Evolutionary conservation across 1,140 invertebrate genomes (phyloP).

Genomic region (Brachionus asplanchnoidis): DNA sequence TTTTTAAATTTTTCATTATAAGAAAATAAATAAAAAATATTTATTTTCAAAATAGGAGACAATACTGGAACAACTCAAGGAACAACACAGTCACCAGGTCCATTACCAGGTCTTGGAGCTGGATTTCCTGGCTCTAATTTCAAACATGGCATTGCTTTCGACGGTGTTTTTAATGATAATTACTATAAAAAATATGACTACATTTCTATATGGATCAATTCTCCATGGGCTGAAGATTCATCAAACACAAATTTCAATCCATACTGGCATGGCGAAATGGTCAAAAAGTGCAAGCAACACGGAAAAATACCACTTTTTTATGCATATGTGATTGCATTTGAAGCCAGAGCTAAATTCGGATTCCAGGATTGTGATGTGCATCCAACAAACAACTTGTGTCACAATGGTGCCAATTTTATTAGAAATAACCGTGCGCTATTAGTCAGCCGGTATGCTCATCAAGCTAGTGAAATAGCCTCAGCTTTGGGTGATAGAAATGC

Average conservation of each 20-base stretch:
- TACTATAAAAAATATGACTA: too few relatives aligned
- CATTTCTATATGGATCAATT: too few relatives aligned
- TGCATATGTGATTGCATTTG: slow-evolving; percentile 16
- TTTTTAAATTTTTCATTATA: too few relatives aligned
- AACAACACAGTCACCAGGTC: too few relatives aligned
- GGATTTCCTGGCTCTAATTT: too few relatives aligned
- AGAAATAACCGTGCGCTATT: not conserved
- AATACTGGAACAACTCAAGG: too few relatives aligned
- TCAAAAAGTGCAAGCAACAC: not conserved
- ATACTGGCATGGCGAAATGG: not conserved
- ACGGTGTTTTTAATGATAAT: too few relatives aligned
- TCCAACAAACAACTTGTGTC: not conserved
- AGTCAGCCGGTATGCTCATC: not conserved
- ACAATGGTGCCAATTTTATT: not conserved
- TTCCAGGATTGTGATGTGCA: slow-evolving; percentile 13
- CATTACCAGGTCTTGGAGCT: too few relatives aligned
- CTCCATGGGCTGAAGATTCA: not conserved
- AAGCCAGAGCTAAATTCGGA: not conserved
- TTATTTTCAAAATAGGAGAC: too few relatives aligned
- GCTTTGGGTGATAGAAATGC: not conserved
- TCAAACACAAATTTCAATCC: slow-evolving; percentile 18
- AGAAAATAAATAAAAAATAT: too few relatives aligned
- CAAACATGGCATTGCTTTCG: too few relatives aligned
- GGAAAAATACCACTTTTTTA: slow-evolving; percentile 10
- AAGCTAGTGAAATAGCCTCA: not conserved